phyloP scores from a whole-genome alignment of 1,140 invertebrate genomes.

The Limonius californicus region DNA sequence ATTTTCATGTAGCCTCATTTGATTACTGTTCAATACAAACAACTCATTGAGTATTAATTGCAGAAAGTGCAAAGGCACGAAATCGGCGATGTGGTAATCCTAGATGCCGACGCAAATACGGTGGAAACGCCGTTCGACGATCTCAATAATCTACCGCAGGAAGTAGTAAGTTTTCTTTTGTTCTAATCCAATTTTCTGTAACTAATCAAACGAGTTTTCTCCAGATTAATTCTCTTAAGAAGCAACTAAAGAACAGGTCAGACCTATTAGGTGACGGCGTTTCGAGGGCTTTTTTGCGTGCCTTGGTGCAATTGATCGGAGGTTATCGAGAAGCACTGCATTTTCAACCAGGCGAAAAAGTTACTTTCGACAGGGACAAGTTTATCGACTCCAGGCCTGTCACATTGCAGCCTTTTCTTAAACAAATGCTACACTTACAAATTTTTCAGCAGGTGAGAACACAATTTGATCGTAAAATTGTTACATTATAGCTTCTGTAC shows the following conservation, averaged over 20 bases:
- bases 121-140: constrained; percentile 86
- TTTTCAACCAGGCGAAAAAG: constrained; percentile 73
- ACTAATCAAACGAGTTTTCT: constrained; percentile 7
- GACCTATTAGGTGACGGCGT: constrained; percentile 81
- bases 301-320: constrained; percentile 87
- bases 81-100: constrained; percentile 85
- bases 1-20: no score
- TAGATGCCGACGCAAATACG: constrained; percentile 85
- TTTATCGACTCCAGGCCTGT: constrained; percentile 80
- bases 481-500: no score
- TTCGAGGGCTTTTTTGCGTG: constrained; percentile 83
- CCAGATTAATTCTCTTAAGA: constrained; percentile 64
- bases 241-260: constrained; percentile 66
- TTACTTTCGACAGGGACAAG: constrained; percentile 80
- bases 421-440: constrained; percentile 87
- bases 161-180: constrained; percentile 25
- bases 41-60: constrained; percentile 40
- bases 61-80: constrained; percentile 69
- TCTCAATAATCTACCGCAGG: constrained; percentile 65
- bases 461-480: no score
- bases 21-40: constrained; percentile 11
- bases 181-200: no score
- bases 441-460: constrained; percentile 90
- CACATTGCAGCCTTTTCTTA: constrained; percentile 81
- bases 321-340: constrained; percentile 88